Evolutionary conservation across 2,113 vertebrate genomes (phyloP).

Genomic region (Caretta caretta): DNA sequence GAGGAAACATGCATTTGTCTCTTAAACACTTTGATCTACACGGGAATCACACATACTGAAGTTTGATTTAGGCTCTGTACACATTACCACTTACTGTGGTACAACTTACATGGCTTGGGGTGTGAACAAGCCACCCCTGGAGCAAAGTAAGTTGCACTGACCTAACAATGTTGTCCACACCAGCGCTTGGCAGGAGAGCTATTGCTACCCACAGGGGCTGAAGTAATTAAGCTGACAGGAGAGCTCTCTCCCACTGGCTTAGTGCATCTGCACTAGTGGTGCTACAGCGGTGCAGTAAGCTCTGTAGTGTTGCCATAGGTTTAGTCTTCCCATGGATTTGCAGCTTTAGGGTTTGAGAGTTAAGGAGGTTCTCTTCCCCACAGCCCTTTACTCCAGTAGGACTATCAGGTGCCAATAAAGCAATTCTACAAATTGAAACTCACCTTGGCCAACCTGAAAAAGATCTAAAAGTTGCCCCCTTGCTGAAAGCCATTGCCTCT

Average conservation of each 20-base stretch:
- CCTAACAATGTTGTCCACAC: too few species aligned
- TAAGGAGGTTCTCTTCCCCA: not conserved
- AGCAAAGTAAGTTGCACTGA: too few species aligned
- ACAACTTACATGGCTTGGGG: too few species aligned
- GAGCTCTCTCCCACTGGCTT: not conserved
- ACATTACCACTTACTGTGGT: too few species aligned
- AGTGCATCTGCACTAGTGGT: not conserved
- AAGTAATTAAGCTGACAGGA: not conserved
- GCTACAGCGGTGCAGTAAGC: not conserved
- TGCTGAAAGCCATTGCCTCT: not conserved
- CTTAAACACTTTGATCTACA: not conserved
- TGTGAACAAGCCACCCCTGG: too few species aligned
- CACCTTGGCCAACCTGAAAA: not conserved
- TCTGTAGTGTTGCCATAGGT: not conserved
- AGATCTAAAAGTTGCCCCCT: not conserved
- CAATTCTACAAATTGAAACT: not conserved
- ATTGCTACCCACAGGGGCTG: rapidly evolving
- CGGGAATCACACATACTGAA: not conserved
- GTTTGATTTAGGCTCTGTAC: not conserved
- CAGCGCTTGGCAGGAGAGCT: not conserved
- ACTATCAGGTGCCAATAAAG: not conserved
- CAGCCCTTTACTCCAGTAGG: not conserved
- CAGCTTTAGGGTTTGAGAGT: not conserved
- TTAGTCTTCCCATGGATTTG: constrained; percentile 11
- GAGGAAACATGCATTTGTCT: not conserved